phyloP scores from a whole-genome alignment of 92 coral and sea anemone genomes.

The Parazoanthus atlanticus region DNA sequence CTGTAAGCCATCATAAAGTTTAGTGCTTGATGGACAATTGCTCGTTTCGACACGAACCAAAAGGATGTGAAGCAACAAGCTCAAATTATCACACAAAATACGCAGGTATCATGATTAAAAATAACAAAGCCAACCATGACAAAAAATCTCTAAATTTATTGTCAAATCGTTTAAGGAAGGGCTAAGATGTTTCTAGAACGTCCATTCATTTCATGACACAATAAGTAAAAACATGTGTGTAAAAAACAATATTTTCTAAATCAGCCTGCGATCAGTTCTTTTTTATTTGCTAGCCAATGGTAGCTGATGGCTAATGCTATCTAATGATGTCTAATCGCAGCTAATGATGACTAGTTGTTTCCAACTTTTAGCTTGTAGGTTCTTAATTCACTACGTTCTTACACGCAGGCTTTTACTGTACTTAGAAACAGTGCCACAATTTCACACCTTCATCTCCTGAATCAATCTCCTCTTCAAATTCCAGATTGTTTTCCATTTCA shows the following conservation, averaged over 20 bases:
- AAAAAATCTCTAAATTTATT: too few relatives aligned
- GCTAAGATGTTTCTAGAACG: background rate
- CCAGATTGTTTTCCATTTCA: background rate
- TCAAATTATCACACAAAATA: too few relatives aligned
- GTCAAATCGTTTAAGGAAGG: background rate
- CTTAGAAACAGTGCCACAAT: background rate
- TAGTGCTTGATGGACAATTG: background rate
- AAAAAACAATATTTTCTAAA: background rate
- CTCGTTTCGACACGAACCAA: background rate
- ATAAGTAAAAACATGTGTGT: too few relatives aligned
- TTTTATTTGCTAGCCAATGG: background rate
- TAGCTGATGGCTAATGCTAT: too few relatives aligned
- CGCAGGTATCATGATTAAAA: too few relatives aligned
- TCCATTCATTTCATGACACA: too few relatives aligned
- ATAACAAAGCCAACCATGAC: too few relatives aligned
- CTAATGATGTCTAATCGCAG: too few relatives aligned
- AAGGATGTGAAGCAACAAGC: background rate
- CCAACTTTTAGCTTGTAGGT: too few relatives aligned
- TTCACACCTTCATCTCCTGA: constrained; percentile 16
- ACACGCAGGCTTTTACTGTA: too few relatives aligned
- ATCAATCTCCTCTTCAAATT: constrained; percentile 14
- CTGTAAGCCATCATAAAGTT: background rate
- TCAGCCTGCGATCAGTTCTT: background rate
- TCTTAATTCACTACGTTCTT: too few relatives aligned
- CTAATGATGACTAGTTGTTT: too few relatives aligned